Evolutionary conservation across 2,888 invertebrate species (phyloP).

Genomic region (Mythimna vitellina): DNA sequence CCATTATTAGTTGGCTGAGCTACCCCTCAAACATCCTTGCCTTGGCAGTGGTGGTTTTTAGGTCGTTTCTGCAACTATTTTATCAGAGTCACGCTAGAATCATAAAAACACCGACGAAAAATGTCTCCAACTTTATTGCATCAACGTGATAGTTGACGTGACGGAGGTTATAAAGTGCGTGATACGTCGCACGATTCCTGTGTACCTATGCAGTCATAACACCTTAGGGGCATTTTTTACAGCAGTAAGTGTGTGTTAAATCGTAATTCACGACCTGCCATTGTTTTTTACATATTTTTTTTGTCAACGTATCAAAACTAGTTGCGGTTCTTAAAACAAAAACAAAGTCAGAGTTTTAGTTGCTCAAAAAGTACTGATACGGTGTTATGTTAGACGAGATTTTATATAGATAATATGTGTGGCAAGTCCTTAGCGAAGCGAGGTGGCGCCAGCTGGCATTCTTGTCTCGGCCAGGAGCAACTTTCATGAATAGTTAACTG

Average conservation of each 20-base stretch:
- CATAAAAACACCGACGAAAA: constrained; percentile 50
- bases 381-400: constrained; percentile 42
- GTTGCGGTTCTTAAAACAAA: constrained; percentile 22
- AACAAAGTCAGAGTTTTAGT: constrained; percentile 14
- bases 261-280: neutral
- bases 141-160: constrained; percentile 60
- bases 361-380: constrained; percentile 28
- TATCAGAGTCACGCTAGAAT: constrained; percentile 49
- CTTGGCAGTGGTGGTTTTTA: constrained; percentile 41
- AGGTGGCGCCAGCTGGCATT: constrained; percentile 86
- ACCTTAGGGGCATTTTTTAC: constrained; percentile 12
- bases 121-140: constrained; percentile 52
- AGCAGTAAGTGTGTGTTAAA: constrained; percentile 11
- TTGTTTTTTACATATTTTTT: neutral
- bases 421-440: constrained; percentile 61
- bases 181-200: constrained; percentile 40
- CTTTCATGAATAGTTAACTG: constrained; percentile 88
- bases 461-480: constrained; percentile 83
- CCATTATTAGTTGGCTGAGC: constrained; percentile 27
- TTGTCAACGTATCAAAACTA: neutral
- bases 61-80: constrained; percentile 42
- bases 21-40: constrained; percentile 38
- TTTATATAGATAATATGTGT: constrained; percentile 60
- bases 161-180: constrained; percentile 49
- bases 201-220: constrained; percentile 37